Percentiles rank a stretch among this genome's conserved stretches.
phyloP scores from a whole-genome alignment of 2,113 vertebrate genomes.

The Limnothrissa miodon region DNA sequence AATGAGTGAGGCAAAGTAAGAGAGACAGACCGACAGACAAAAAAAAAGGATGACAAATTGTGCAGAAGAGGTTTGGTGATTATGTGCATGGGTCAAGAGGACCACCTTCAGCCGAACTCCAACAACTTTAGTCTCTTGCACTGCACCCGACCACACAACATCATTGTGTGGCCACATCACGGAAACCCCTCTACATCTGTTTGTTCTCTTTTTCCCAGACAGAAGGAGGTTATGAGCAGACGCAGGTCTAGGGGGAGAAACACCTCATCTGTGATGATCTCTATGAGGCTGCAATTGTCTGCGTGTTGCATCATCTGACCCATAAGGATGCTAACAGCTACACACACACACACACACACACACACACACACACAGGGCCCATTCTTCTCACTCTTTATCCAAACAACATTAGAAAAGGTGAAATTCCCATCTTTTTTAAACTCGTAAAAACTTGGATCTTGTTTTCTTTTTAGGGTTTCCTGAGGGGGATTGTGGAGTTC shows the following conservation, averaged over 20 bases:
- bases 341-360: not conserved
- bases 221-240: not conserved
- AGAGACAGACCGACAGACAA: not conserved
- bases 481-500: not conserved
- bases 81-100: not conserved
- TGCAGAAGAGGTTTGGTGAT: not conserved
- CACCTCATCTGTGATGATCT: constrained; percentile 8
- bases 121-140: not conserved
- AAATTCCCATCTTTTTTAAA: not conserved
- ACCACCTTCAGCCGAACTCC: not conserved
- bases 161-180: not conserved
- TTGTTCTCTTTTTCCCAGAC: not conserved
- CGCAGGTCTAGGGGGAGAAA: not conserved
- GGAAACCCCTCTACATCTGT: not conserved
- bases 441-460: not conserved
- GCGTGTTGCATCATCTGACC: not conserved
- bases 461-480: not conserved
- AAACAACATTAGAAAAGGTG: constrained; percentile 1
- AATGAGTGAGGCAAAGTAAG: constrained; percentile 10
- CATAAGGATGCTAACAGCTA: not conserved
- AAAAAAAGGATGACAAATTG: not conserved
- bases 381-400: not conserved
- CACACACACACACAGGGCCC: not conserved
- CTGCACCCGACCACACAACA: not conserved
- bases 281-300: constrained; percentile 10